These are phyloP conservation scores for Andrena flavipes DNA, from an alignment of 2,888 invertebrate species.

Conservation along the genomic window DNA sequence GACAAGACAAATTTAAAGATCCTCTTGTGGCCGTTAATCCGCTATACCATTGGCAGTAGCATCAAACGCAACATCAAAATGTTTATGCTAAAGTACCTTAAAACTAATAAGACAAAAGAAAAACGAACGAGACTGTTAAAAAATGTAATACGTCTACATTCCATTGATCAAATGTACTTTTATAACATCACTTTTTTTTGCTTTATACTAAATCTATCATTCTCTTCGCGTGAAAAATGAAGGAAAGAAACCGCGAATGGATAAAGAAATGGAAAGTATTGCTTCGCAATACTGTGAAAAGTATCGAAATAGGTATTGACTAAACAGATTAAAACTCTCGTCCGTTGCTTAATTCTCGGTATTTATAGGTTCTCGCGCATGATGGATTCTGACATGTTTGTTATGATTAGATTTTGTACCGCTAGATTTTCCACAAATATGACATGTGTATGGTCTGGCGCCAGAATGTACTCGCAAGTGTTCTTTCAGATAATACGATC, in stretches of 20 bases:
- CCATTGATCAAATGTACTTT: conserved; percentile 5
- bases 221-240: not conserved
- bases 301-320: conserved; percentile 31
- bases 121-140: conserved; percentile 53
- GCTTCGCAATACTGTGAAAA: conserved; percentile 39
- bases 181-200: conserved; percentile 5
- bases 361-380: conserved; percentile 94
- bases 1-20: conserved; percentile 42
- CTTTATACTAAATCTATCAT: conserved; percentile 29
- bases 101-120: conserved; percentile 22
- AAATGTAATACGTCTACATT: conserved; percentile 19
- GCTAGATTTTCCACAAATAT: conserved; percentile 95
- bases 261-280: conserved; percentile 25
- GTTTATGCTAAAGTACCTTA: conserved; percentile 46
- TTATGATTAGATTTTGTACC: conserved; percentile 96
- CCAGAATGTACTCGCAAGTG: conserved; percentile 95
- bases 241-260: not conserved
- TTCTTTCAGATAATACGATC: conserved; percentile 94
- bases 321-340: conserved; percentile 38
- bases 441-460: conserved; percentile 92
- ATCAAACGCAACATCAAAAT: conserved; percentile 34
- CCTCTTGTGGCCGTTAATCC: not conserved
- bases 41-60: not conserved
- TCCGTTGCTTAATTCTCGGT: conserved; percentile 89
- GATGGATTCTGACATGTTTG: conserved; percentile 95